These are phyloP conservation scores for Mus pahari DNA, from an alignment of 2,113 vertebrate species.

Conservation along the genomic window DNA sequence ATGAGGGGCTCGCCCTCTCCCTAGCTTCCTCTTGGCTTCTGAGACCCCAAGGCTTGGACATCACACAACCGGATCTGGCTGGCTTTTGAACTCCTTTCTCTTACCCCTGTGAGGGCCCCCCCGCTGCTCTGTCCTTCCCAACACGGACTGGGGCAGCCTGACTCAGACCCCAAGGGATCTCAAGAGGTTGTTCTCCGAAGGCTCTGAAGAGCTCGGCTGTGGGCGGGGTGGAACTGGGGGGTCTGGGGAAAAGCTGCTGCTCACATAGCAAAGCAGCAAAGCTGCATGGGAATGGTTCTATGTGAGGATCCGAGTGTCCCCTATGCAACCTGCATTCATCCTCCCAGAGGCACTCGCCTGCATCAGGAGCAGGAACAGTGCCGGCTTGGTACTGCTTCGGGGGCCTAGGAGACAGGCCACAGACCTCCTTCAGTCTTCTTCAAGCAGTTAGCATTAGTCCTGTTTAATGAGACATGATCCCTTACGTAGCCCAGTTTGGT, in stretches of 20 bases:
- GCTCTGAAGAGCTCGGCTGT: neutral
- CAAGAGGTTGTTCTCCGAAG: constrained; percentile 60
- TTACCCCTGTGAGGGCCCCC: neutral
- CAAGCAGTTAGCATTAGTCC: neutral
- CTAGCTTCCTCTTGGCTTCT: neutral
- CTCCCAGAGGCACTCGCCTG: neutral
- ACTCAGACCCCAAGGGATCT: constrained; percentile 51
- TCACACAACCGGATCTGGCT: neutral
- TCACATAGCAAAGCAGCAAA: neutral
- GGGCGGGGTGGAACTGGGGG: neutral
- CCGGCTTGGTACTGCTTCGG: neutral
- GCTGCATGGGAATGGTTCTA: neutral
- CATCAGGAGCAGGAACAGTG: neutral
- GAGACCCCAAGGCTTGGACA: neutral
- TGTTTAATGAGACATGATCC: neutral
- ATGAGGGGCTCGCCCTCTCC: neutral
- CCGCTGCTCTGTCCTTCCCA: neutral
- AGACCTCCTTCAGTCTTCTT: neutral
- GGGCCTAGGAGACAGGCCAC: neutral
- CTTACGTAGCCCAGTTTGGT: neutral
- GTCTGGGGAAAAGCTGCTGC: constrained; percentile 26
- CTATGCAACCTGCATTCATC: neutral
- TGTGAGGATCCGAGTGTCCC: neutral
- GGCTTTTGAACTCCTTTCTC: constrained; percentile 28
- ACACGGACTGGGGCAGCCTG: neutral